Base-by-base conservation (phyloP, 2,888 invertebrate species). In the Allygus modestus region DNA sequence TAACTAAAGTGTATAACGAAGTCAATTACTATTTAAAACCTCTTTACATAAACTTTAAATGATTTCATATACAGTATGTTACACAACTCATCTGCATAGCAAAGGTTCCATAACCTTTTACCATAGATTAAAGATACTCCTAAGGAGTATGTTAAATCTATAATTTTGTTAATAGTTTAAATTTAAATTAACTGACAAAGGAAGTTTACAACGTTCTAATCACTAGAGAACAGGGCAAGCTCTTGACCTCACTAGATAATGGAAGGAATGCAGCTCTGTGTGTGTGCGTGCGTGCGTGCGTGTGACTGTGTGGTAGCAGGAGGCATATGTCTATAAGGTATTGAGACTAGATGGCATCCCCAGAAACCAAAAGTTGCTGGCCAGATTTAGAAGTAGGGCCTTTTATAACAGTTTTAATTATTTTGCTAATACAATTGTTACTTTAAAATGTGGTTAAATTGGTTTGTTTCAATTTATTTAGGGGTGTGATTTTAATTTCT, bases 381-480 rank as follows among this genome's bases (percentile, higher is more conserved):
- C 9, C 37, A 20, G 77, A 77, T 51, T 46, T 77, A 23, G 77
- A 77, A 26, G 2, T 65, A 20, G 77, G 77, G 11, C 77, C 77
- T 51, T 77, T 46, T 77, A 77, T 77, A 12, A 77, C 77, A 23
- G 26, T 77, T 51, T 43, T 77, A 41, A 7, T 77, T 4, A 46
- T 77, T 51, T 51, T 77, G 37, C 11, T 77, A 17, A 77, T 77
- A 20, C 77, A 77, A 20, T 4, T 41, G 26, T 71, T 71, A 12
- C 11, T 65, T 5, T 65, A 15, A 65, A 28, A 31, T 15, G 28
- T 65, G 15, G 1, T 23, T 23, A 9, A 23, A 58, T 23, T 58
- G 5, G 20, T 58, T 20, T 23, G 12, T 58, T 58, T 58, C 20
- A 58, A 20, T 2, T 58, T 4, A 20, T 20, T 58, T 37, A 37